Percentiles rank a stretch among this genome's conserved stretches.
Conservation (phyloP, 2,113 vertebrate species). For the Arenaria interpres region DNA sequence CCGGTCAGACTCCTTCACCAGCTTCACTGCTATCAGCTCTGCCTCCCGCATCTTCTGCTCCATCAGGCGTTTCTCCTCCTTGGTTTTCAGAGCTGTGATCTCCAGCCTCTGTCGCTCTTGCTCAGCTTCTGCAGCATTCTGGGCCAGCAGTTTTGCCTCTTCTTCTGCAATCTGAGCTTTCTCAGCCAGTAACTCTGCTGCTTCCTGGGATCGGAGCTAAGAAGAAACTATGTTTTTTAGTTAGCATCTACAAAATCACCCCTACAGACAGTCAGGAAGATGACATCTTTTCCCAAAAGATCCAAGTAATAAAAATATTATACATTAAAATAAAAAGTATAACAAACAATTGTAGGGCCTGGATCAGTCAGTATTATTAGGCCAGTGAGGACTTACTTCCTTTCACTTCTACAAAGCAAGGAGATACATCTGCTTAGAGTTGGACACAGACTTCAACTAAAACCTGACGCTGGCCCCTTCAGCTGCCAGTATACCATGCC, state of each 20-base stretch:
- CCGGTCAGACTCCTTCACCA: constrained; percentile 90
- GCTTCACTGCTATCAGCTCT: constrained; percentile 88
- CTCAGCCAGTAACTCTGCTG: constrained; percentile 90
- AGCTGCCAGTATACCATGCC: background rate
- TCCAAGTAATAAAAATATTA: background rate
- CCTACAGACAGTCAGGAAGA: background rate
- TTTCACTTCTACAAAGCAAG: background rate
- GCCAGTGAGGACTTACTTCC: too few species aligned
- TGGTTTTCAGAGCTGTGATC: constrained; percentile 88
- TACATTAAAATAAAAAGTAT: background rate
- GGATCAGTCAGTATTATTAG: too few species aligned
- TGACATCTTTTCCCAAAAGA: background rate
- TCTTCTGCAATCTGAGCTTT: constrained; percentile 94
- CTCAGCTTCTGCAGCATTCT: constrained; percentile 91
- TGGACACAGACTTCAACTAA: background rate
- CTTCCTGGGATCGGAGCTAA: constrained; percentile 89
- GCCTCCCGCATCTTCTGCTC: constrained; percentile 95
- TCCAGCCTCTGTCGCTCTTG: constrained; percentile 89
- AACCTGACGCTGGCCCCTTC: background rate
- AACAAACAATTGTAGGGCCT: background rate
- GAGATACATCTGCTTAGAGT: background rate
- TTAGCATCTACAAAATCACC: background rate
- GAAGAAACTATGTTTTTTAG: background rate
- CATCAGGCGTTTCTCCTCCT: constrained; percentile 91
- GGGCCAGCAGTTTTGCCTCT: constrained; percentile 90